Base-by-base conservation (phyloP, 2,113 vertebrate species). In the Myiagra hebetior region DNA sequence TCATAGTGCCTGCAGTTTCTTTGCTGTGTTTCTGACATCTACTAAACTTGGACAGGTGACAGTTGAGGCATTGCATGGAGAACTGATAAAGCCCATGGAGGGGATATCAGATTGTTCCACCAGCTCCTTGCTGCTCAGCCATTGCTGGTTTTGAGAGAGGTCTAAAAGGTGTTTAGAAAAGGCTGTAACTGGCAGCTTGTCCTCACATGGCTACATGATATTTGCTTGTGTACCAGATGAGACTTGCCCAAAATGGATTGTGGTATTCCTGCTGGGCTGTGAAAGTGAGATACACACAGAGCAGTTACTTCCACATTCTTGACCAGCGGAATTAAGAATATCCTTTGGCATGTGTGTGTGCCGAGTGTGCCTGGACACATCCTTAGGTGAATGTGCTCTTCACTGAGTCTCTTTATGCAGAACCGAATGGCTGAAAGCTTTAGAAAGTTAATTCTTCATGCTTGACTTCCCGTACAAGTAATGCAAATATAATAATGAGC, bases 261-360 rank as follows among this genome's bases (percentile, higher is more conserved):
- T n/a, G 69, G 26, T 50, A 82, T 65, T 62, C 31, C 18, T 67
- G 46, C 4, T 31, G 52, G n/a, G 23, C 63, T 91, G 41, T 85
- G 62, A 68, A 91, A 91, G 47, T 47, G 15, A 44, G 23, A 65
- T 88, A n/a, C 41, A 65, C 46, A 28, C 26, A 68, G 31, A 89
- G n/a, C 19, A 83, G 22, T 93, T 91, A 57, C 24, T 90, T 80
- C 69, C 76, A 91, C 75, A 42, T 56, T 22, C 31, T 82, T 93
- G 33, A 31, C 18, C 35, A 27, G 20, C 0, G 11, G 82, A 95
- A 95, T 77, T 68, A 37, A 85, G 20, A 86, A 76, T 18, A 21
- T 42, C 33, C 33, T 91, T 59, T 39, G 77, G 33, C 35, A 52
- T 41, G 24, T n/a, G 13, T 1, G 0, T 69, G 23, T 55, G 20